Evolutionary conservation across 2,888 invertebrate genomes (phyloP), one percentile per base, ranked within the genome.

Genomic region (Diaprepes abbreviatus): DNA sequence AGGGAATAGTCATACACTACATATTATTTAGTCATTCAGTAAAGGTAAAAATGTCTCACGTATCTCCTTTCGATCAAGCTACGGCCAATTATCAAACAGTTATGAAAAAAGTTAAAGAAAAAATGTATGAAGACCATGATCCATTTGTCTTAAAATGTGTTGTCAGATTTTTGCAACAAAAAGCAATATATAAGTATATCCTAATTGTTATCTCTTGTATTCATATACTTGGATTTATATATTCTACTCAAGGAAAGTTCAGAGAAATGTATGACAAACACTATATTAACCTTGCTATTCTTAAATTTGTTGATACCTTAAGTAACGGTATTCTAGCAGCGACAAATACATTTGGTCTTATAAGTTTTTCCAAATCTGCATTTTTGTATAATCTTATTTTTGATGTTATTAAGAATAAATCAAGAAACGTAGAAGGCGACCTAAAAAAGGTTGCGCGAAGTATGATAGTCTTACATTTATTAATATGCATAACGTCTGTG

Each of bases 231-330:
- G 50, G 48, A 36, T 33, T 50, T 10, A 12, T 60, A 3, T 45
- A 60, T 21, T 60, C 60, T 9, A 16, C 31, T 1, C 48, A 60
- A 31, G 60, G 60, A 14, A 60, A 50, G 7, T 48, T 36, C 33
- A 14, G 14, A 21, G 9, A 16, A 4, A 12, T 50, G 4, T 50
- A 50, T n/a, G 19, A 33, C 6, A n/a, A 3, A 14, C 14, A 36
- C 3, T 0, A 43, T 10, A 21, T 50, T 1, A 10, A 12, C 28
- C 0, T 2, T 9, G 28, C 28, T 14, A 28, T 28, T n/a, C 9
- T 50, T 4, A 50, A 31, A 28, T 50, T 50, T 9, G n/a, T 50
- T 3, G 48, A 50, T 28, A n/a, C n/a, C 3, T 14, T 50, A 14
- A 14, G 28, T 50, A 14, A 28, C 9, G 14, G 2, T 3, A 7